Conservation (phyloP, 1,140 invertebrate genomes). For the Lysiphlebus fabarum region DNA sequence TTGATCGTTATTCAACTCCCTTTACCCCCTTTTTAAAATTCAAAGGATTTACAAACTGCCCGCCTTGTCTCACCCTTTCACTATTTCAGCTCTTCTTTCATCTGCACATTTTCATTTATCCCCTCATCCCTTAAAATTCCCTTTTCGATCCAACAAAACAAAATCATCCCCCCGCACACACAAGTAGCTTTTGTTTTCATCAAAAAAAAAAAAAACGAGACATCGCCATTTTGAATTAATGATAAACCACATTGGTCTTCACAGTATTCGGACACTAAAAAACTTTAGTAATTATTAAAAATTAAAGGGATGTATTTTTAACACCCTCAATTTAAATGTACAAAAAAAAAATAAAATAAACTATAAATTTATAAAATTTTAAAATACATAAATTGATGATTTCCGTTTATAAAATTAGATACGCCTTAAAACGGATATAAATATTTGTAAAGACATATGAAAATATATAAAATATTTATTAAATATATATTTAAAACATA, state of each 20-base stretch:
- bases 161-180: too few relatives aligned
- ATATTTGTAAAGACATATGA: background rate
- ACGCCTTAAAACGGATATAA: constrained; percentile 16
- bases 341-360: background rate
- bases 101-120: constrained; percentile 12
- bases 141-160: too few relatives aligned
- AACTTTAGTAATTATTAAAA: constrained; percentile 55
- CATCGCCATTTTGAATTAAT: constrained; percentile 57
- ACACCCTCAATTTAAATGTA: constrained; percentile 12
- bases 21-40: constrained; percentile 25
- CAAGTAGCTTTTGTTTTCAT: constrained; percentile 55
- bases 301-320: constrained; percentile 36
- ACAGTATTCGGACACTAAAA: constrained; percentile 48
- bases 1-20: constrained; percentile 25
- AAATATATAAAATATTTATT: background rate
- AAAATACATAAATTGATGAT: background rate
- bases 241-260: constrained; percentile 37
- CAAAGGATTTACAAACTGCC: constrained; percentile 49
- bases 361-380: background rate
- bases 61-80: constrained; percentile 21
- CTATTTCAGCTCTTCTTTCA: constrained; percentile 15
- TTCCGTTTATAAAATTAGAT: constrained; percentile 16
- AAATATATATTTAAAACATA: background rate
- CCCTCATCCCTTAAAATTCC: background rate
- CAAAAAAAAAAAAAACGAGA: constrained; percentile 37